Evolutionary conservation across 2,888 invertebrate genomes (phyloP), one percentile per base, ranked within the genome.

Genomic region (Apamea crenata): DNA sequence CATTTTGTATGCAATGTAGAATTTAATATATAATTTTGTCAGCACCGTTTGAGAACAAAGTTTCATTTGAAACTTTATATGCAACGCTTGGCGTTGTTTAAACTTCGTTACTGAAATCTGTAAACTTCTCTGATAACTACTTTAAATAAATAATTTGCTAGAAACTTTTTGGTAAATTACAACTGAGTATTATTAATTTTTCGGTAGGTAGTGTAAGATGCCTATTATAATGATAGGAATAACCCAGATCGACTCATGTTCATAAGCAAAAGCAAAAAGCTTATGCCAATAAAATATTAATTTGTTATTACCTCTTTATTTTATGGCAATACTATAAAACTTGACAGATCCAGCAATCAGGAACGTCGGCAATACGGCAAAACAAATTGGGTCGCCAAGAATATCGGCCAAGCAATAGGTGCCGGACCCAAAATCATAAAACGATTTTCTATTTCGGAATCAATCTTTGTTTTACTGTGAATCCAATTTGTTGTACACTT

Each of bases 401-500:
- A 90, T 84, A 84, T 82, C 75, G 75, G 72, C 59, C 75, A 76
- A 85, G 76, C 65, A 80, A 81, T 86, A 84, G 87, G 80, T 84
- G 83, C 80, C 78, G 89, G 86, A 82, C 88, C 89, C 89, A 88
- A 90, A 91, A 91, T 92, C 90, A 91, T 92, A 92, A 91, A 92
- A 92, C 91, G 91, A 93, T 93, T 92, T 91, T 90, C 90, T 89
- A 88, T 87, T 87, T 82, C 88, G 78, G 88, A 89, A 91, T 90
- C 87, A 87, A 88, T 88, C 92, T 88, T 90, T 91, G 91, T 92
- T 92, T 92, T 89, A 89, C 87, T 83, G 78, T 81, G 90, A 89
- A 93, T 92, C 90, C 92, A 93, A 93, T 93, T 93, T 91, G 88
- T 91, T 90, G 83, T 89, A 89, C 86, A 87, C 91, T 93, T 93